Evolutionary conservation across 2,113 vertebrate species (phyloP), one percentile per base, ranked within the genome.

Genomic region (Embiotoca jacksoni): DNA sequence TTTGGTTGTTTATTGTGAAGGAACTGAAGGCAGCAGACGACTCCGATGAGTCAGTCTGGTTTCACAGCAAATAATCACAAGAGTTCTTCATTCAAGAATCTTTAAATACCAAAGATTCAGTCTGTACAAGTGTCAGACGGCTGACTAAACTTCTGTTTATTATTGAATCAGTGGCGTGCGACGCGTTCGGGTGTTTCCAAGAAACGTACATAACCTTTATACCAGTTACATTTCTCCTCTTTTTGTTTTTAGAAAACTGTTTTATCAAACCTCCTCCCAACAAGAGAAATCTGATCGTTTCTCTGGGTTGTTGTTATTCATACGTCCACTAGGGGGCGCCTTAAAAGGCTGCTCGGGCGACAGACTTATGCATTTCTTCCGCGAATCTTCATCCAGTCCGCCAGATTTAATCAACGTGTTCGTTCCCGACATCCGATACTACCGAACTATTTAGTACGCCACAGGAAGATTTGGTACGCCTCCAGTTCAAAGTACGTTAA

Each of bases 21-120:
- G 78, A 87, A 80, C 33, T 81, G 63, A 66, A 66, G 59, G 57
- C 47, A 71, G 55, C 70, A 75, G 74, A 72, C 65, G 1, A 9
- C 36, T 7, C 9, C 9, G 1, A 7, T 87, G 84, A 89, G 49
- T 89, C 88, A 87, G 50, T 37, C 10, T 13, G 37, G 4, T 41
- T 69, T 36, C 66, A 63, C 60, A 72, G 53, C 53, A 9, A 4
- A 15, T 59, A 0, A 49, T 72, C 14, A 13, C 15, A 5, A 55
- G 23, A 63, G 53, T 79, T 75, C 57, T 69, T 65, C 75, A 52
- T 84, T 79, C 32, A 62, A 3, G 6, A 6, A 31, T 69, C 74
- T 36, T 50, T 41, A 62, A 66, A 86, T 80, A 67, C 57, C 3
- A 5, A n/a, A 32, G 46, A 52, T 53, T 56, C 9, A 39, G 65